Conservation (phyloP, 2,113 vertebrate species). For the Cairina moschata region DNA sequence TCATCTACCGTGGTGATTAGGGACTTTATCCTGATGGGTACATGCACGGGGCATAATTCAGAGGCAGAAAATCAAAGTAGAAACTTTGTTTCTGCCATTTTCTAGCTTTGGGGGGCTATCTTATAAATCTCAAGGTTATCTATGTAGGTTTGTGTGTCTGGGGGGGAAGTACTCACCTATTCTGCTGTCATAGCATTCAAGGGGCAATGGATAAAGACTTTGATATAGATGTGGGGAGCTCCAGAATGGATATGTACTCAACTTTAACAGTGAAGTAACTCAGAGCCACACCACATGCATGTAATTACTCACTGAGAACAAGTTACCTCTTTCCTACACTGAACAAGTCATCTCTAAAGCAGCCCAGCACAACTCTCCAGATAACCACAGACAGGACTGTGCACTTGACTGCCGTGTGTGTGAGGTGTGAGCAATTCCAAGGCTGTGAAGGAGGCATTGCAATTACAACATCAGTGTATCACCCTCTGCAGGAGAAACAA, state of each 20-base stretch:
- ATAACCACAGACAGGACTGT: rapidly evolving
- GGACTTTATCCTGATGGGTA: rapidly evolving
- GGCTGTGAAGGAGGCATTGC: rapidly evolving
- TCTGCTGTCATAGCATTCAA: slow-evolving; percentile 13
- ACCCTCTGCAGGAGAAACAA: rapidly evolving
- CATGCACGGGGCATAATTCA: not conserved
- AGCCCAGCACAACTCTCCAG: not conserved
- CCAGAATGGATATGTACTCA: not conserved
- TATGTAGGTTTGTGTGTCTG: not conserved
- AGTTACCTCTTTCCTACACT: not conserved
- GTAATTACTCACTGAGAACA: not conserved
- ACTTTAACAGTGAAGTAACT: not conserved
- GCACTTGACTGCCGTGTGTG: rapidly evolving
- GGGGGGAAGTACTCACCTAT: not conserved
- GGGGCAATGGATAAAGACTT: not conserved
- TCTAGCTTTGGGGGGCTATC: not conserved
- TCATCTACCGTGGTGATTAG: not conserved
- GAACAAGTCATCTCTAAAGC: not conserved
- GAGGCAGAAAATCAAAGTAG: not conserved
- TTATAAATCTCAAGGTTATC: not conserved
- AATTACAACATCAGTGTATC: rapidly evolving
- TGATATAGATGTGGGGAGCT: rapidly evolving
- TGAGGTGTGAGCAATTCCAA: not conserved
- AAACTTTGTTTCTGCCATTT: not conserved
- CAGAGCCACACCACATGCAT: not conserved